These are phyloP conservation scores for Dolichallabes microphthalmus DNA, from an alignment of 2,113 vertebrate species.

Conservation along the genomic window DNA sequence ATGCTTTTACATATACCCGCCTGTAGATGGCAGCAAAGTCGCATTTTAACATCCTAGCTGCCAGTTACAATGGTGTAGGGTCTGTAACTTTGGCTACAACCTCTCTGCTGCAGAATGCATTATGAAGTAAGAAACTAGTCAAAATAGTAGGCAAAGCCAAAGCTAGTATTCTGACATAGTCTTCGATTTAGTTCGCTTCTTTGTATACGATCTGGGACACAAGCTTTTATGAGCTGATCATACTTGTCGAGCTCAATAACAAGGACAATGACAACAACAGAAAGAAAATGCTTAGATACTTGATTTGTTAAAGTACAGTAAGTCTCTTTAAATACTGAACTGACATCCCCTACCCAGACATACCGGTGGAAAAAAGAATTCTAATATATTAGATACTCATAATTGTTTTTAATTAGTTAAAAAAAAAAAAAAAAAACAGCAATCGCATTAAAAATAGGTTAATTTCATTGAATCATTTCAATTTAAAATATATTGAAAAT, in stretches of 20 bases:
- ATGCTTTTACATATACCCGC: neutral
- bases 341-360: conserved; percentile 28
- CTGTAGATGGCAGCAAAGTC: conserved; percentile 43
- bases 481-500: neutral
- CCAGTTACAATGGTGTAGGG: neutral
- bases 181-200: neutral
- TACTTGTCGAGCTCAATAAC: neutral
- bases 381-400: neutral
- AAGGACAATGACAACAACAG: neutral
- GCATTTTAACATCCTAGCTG: neutral
- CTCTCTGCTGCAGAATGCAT: neutral
- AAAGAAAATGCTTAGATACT: neutral
- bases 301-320: neutral
- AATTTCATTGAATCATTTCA: neutral
- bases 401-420: no score
- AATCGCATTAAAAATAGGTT: neutral
- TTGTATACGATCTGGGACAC: neutral
- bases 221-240: neutral
- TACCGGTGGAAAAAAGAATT: neutral
- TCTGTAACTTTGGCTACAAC: neutral
- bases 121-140: neutral
- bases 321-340: conserved; percentile 2
- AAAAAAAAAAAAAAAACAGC: neutral
- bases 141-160: neutral
- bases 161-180: neutral